Percentiles rank a stretch among this genome's conserved stretches.
These are phyloP conservation scores for Lepus townsendii DNA, from an alignment of 2,797 vertebrate genomes.

Conservation along the genomic window DNA sequence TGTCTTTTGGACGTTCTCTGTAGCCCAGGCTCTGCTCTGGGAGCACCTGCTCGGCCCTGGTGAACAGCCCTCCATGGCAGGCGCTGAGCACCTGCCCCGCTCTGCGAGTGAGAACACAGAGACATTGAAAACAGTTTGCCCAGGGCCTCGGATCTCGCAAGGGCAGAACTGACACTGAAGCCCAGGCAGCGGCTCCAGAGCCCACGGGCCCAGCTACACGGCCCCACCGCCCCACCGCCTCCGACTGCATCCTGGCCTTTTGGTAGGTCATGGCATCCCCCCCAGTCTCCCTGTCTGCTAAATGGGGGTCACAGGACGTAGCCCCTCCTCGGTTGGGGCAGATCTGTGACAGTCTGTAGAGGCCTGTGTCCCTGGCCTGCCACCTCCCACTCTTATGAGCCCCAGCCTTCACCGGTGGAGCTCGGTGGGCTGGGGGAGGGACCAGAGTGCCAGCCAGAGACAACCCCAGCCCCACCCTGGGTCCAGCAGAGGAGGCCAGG, in stretches of 20 bases:
- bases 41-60: not conserved
- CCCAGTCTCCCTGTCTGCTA: not conserved
- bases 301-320: not conserved
- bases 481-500: too few relatives aligned
- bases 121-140: not conserved
- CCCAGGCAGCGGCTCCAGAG: too few relatives aligned
- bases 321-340: not conserved
- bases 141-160: not conserved
- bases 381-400: rapidly evolving
- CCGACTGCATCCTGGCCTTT: too few relatives aligned
- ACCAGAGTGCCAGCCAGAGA: not conserved
- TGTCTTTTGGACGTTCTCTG: conserved; percentile 24
- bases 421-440: too few relatives aligned
- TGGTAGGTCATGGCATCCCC: not conserved
- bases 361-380: not conserved
- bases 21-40: not conserved
- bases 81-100: not conserved
- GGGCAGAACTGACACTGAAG: not conserved
- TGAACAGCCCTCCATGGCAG: not conserved
- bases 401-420: not conserved
- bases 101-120: not conserved
- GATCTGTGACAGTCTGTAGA: not conserved
- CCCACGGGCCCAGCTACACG: rapidly evolving
- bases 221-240: rapidly evolving
- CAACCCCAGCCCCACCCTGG: not conserved